Conservation (phyloP, 37 sponge, comb jelly and placozoan species). For the Aplysina aerophoba region DNA sequence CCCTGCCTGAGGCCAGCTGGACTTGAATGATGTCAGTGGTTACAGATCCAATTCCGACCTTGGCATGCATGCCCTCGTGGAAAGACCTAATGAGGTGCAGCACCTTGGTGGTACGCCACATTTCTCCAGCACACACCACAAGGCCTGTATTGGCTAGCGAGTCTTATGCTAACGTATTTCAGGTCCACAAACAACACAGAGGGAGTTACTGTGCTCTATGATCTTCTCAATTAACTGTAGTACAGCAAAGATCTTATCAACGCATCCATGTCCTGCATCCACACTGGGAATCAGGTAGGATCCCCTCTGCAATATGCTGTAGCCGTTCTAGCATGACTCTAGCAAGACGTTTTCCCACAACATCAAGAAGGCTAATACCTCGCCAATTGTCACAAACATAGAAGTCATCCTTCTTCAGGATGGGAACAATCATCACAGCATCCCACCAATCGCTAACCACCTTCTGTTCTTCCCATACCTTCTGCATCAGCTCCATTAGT, state of each 20-base stretch:
- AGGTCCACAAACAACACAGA: not conserved
- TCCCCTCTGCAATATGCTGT: not conserved
- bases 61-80: slow-evolving; percentile 1
- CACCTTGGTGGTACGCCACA: slow-evolving; percentile 3
- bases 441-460: slow-evolving; percentile 33
- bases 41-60: not conserved
- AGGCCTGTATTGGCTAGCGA: not conserved
- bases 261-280: not conserved
- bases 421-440: not conserved
- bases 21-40: not conserved
- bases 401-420: not conserved
- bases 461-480: too few species aligned
- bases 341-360: not conserved
- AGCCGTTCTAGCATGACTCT: not conserved
- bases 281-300: not conserved
- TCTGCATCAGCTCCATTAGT: too few species aligned
- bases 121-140: not conserved
- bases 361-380: not conserved
- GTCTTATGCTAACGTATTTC: not conserved
- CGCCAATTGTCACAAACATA: not conserved
- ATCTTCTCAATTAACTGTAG: not conserved
- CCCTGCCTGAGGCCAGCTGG: not conserved
- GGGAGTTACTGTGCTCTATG: not conserved
- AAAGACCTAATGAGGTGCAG: not conserved
- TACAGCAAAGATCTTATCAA: not conserved